Base-by-base conservation (phyloP, 1,140 invertebrate genomes). In the Pollicipes pollicipes region DNA sequence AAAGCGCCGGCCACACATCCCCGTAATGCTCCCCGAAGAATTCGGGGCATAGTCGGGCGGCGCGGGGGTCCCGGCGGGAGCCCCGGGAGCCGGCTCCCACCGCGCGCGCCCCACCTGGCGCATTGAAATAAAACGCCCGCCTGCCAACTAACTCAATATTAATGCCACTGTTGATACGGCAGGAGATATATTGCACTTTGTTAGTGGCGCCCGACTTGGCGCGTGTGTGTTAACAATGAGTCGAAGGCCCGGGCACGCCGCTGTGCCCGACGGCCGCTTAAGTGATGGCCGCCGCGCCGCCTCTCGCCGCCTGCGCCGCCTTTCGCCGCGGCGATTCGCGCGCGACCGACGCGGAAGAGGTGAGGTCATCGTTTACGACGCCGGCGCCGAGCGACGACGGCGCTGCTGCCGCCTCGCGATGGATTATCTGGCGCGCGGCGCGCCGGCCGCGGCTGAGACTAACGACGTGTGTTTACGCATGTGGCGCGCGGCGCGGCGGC, bases 31-130 rank as follows among this genome's bases (percentile, higher is more conserved):
- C n/a, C n/a, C n/a, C n/a, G 45, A 58, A 58, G 45, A 24, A 35
- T 35, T 16, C 32, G 32, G 16, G 32, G 16, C 32, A n/a, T n/a
- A 6, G 32, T 16, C 32, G 32, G 4, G 32, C 32, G 32, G 32
- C 32, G 32, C 32, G 32, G 4, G 32, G 32, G 16, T 4, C 6
- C 35, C 35, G 17, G 35, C 35, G 35, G 87, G 71, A 88, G 86
- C 78, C 86, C 87, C 1, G n/a, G n/a, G n/a, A n/a, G 77, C 76
- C 69, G 76, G 77, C 73, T 76, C 76, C 24, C 74, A 66, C 64
- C 69, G 69, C 37, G 45, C 66, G 68, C 72, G 26, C 63, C 58
- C 37, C 45, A 58, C 45, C 45, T 58, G 45, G 45, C 17, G 45
- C 21, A 58, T 58, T 58, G 45, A 58, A 58, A 58, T 58, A 58